These are phyloP conservation scores for Seriola quinqueradiata DNA, from an alignment of 2,113 vertebrate species.

Conservation along the genomic window DNA sequence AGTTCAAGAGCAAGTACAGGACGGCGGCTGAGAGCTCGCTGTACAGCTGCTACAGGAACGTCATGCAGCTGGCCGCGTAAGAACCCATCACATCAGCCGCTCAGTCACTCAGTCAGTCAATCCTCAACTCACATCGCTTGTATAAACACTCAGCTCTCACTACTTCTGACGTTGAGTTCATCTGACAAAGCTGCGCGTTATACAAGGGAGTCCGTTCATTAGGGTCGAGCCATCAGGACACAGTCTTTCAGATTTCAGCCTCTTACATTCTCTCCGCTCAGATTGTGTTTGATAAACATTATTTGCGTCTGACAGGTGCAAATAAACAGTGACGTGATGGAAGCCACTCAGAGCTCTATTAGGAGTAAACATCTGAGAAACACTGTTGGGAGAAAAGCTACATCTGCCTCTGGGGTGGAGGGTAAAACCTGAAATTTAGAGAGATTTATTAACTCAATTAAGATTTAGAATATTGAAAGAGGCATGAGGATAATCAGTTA, in stretches of 20 bases:
- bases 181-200: not conserved
- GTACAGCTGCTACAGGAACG: conserved; percentile 95
- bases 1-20: conserved; percentile 95
- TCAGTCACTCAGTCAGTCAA: not conserved
- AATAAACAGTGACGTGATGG: conserved; percentile 11
- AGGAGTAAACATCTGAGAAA: not conserved
- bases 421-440: not conserved
- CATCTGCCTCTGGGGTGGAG: not conserved
- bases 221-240: not conserved
- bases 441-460: too few relatives aligned
- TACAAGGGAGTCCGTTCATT: not conserved
- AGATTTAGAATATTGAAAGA: too few relatives aligned
- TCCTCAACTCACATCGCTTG: not conserved
- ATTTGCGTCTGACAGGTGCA: not conserved
- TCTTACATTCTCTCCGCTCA: not conserved
- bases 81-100: conserved; percentile 26
- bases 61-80: conserved; percentile 93
- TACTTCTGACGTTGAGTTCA: not conserved
- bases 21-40: conserved; percentile 97
- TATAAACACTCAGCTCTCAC: not conserved
- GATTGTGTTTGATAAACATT: conserved; percentile 13
- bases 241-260: too few relatives aligned
- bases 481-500: too few relatives aligned
- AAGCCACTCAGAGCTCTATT: not conserved
- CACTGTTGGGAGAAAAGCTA: not conserved